A percentile compares a stretch with the other conserved stretches of the same genome.
phyloP scores from a whole-genome alignment of 2,888 invertebrate genomes.

The Pediacus dermestoides region DNA sequence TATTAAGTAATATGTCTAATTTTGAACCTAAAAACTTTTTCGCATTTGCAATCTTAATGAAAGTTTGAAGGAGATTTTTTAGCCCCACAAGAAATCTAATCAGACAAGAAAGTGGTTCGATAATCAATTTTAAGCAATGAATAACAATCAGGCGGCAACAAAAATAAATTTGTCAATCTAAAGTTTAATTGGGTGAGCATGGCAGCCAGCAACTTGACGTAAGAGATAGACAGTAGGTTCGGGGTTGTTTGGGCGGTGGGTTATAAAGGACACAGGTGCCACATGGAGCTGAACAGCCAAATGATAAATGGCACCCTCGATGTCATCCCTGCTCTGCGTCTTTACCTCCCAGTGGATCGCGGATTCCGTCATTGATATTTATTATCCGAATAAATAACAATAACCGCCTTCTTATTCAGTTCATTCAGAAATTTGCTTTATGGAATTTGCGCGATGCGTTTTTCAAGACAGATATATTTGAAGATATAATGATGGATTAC shows the following conservation, averaged over 20 bases:
- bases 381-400: slow-evolving; percentile 49
- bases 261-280: slow-evolving; percentile 39
- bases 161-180: slow-evolving; percentile 46
- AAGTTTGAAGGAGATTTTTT: no score
- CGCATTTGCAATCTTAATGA: no score
- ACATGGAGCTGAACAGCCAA: slow-evolving; percentile 24
- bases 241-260: slow-evolving; percentile 17
- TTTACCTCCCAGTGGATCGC: slow-evolving; percentile 31
- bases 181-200: slow-evolving; percentile 44
- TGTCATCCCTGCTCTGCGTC: slow-evolving; percentile 33
- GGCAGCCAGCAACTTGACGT: slow-evolving; percentile 17
- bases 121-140: slow-evolving; percentile 34
- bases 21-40: no score
- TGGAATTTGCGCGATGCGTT: slow-evolving; percentile 28
- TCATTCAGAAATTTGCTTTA: slow-evolving; percentile 39
- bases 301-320: slow-evolving; percentile 40
- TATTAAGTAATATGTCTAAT: no score
- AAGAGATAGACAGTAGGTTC: slow-evolving; percentile 24
- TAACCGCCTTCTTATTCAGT: slow-evolving; percentile 45
- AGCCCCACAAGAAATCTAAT: no score
- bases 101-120: slow-evolving; percentile 19
- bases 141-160: slow-evolving; percentile 33
- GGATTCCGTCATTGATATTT: slow-evolving; percentile 46
- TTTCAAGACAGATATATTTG: slow-evolving; percentile 9
- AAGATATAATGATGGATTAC: slow-evolving; percentile 12